Evolutionary conservation across 2,113 vertebrate species (phyloP).

Genomic region (Hemichromis elongatus): DNA sequence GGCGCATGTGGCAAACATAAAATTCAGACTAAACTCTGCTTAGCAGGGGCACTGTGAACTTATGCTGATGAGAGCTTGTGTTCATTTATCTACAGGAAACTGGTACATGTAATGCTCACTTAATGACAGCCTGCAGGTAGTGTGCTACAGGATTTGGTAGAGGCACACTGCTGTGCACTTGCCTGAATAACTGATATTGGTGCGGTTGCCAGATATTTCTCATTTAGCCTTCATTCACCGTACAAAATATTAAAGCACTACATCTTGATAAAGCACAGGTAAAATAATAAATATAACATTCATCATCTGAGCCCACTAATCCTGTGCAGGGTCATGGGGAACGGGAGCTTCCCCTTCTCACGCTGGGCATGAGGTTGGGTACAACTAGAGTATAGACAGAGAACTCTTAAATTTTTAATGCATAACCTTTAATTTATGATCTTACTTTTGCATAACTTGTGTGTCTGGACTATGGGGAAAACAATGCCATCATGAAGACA

Average conservation of each 20-base stretch:
- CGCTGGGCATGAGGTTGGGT: not conserved
- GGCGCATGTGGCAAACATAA: not conserved
- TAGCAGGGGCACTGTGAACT: not conserved
- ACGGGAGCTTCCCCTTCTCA: not conserved
- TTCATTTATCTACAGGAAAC: not conserved
- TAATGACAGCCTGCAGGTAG: slow-evolving; percentile 12
- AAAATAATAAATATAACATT: not conserved
- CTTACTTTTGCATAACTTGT: not conserved
- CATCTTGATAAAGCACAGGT: not conserved
- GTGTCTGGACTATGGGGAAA: not conserved
- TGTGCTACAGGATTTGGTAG: not conserved
- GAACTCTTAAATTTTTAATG: not conserved
- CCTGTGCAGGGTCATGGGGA: not conserved
- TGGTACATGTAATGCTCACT: not conserved
- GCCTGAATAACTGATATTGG: not conserved
- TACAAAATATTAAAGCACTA: not conserved
- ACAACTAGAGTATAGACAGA: not conserved
- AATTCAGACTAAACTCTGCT: not conserved
- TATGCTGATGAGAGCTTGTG: not conserved
- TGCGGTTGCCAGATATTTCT: not conserved
- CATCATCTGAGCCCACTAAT: not conserved
- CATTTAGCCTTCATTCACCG: not conserved
- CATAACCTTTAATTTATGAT: not conserved
- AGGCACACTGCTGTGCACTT: not conserved
- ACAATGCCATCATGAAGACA: not conserved